These are phyloP conservation scores for Lucilia cuprina DNA, from an alignment of 1,140 invertebrate species.

Conservation along the genomic window DNA sequence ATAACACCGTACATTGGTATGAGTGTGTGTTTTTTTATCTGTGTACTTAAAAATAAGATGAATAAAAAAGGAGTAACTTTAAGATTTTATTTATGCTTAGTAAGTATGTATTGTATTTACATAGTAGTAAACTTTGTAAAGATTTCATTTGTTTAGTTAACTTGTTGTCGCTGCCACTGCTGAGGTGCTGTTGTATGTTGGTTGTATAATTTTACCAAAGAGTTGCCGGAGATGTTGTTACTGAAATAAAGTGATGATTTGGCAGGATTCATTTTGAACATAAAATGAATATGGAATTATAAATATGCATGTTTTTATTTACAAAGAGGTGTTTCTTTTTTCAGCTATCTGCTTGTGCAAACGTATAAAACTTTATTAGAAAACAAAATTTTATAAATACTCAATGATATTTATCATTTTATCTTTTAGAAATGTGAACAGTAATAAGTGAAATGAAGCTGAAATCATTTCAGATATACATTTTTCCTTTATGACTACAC, in stretches of 20 bases:
- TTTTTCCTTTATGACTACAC: neutral
- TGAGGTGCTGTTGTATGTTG: neutral
- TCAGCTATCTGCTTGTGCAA: too few relatives aligned
- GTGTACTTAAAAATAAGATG: neutral
- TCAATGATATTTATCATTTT: neutral
- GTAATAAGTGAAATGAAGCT: neutral
- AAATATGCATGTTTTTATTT: neutral
- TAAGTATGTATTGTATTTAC: neutral
- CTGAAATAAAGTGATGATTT: conserved; percentile 9
- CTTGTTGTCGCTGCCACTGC: neutral
- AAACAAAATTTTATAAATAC: neutral
- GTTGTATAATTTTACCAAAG: neutral
- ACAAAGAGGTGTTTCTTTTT: too few relatives aligned
- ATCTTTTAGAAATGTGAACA: neutral
- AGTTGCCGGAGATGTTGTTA: conserved; percentile 2
- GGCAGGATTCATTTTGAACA: neutral
- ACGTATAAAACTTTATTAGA: too few relatives aligned
- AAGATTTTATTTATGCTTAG: conserved; percentile 21
- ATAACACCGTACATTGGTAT: neutral
- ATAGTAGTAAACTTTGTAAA: neutral
- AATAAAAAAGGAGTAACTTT: conserved; percentile 22
- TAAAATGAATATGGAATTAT: neutral
- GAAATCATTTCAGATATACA: neutral
- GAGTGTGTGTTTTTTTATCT: neutral
- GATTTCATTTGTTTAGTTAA: neutral